Base-by-base conservation (phyloP, 2,888 invertebrate genomes). In the Drosophila subquinaria region DNA sequence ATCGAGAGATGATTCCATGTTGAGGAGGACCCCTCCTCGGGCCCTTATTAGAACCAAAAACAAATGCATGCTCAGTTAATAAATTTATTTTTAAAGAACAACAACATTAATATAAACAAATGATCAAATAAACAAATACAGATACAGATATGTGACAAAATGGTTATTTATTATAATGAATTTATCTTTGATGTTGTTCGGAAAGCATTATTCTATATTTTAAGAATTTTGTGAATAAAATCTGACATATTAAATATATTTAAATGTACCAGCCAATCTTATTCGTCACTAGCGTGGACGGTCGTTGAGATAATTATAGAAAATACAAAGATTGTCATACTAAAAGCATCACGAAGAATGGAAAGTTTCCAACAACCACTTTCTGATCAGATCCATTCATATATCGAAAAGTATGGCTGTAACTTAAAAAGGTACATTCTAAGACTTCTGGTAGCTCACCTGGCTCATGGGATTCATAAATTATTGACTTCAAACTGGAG, bases 171-270 rank as follows among this genome's bases (percentile, higher is more conserved):
- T 23, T 45, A 45, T 55, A 67, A 53, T 60, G 50, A 65, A 68
- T 70, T 69, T 77, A 83, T 73, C 84, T 67, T 86, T 38, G 51
- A 87, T 73, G 77, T 83, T 85, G 64, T 79, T 88, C 65, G 52
- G 51, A 60, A 70, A 84, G 36, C 64, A 72, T 66, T 51, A 42
- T 64, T 60, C 69, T 60, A 64, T 66, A 76, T 53, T 69, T 59
- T 87, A 87, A 81, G 78, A 68, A 63, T 59, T 82, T 70, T 86
- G 84, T 81, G 69, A 87, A 84, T 56, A 53, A 62, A 70, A 60
- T 65, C 72, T 69, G 48, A 56, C 70, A 6, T 33, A 17, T 15
- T 17, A 13, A 66, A 89, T 65, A 65, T 20, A 51, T 40, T 23
- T 9, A 52, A 52, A 10, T 50, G 30, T 23, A 11, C 23, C 5